phyloP scores from a whole-genome alignment of 2,797 vertebrate species.

The Protosalanx chinensis region DNA sequence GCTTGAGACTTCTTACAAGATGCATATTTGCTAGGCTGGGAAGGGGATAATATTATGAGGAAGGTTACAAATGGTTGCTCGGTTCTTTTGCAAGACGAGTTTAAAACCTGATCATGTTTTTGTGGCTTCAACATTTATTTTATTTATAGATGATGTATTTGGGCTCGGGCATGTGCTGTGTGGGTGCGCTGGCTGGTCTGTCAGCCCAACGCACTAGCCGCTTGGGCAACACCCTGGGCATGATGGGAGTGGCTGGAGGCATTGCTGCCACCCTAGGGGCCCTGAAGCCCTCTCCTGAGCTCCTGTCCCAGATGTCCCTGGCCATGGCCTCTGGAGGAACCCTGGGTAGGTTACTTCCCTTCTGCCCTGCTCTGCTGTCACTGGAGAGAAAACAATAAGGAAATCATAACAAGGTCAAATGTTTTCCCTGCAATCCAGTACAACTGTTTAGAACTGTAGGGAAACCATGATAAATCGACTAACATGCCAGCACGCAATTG shows the following conservation, averaged over 20 bases:
- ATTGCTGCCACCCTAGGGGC: slow-evolving; percentile 69
- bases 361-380: background rate
- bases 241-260: slow-evolving; percentile 72
- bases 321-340: slow-evolving; percentile 74
- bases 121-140: background rate
- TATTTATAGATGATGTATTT: slow-evolving; percentile 71
- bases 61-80: background rate
- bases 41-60: background rate
- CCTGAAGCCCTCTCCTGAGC: slow-evolving; percentile 72
- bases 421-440: slow-evolving; percentile 23
- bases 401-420: slow-evolving; percentile 1
- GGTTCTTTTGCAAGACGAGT: background rate
- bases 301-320: slow-evolving; percentile 74
- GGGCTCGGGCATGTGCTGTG: slow-evolving; percentile 73
- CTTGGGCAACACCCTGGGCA: slow-evolving; percentile 71
- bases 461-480: slow-evolving; percentile 39
- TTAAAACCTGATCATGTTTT: slow-evolving; percentile 1
- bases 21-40: background rate
- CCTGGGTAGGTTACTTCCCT: slow-evolving; percentile 47
- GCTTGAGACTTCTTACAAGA: background rate
- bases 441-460: slow-evolving; percentile 34
- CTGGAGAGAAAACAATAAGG: slow-evolving; percentile 24
- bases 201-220: slow-evolving; percentile 70
- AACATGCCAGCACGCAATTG: slow-evolving; percentile 37
- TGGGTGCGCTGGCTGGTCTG: slow-evolving; percentile 70